Evolutionary conservation across 2,113 vertebrate species (phyloP), one percentile per base, ranked within the genome.

Genomic region (Gasterosteus aculeatus): DNA sequence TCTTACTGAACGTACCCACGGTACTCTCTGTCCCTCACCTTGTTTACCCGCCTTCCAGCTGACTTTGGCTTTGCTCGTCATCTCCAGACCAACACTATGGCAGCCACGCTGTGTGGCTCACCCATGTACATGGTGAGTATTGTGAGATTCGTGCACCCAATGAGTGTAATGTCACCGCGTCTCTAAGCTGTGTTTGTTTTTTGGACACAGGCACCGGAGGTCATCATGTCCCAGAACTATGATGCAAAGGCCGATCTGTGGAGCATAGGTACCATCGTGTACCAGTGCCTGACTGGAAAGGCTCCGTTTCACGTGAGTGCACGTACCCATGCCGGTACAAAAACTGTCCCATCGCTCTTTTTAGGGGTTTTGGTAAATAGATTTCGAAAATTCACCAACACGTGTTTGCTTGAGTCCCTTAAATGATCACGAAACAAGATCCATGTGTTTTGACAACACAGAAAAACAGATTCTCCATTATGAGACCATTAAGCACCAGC

Each of bases 211-310:
- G 98, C 98, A 70, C 98, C 98, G 0, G 98, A 99, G 88, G 98
- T 99, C 64, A 98, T 99, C 90, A 98, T 97, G 98, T 99, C 97
- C 51, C 96, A 98, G 87, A 96, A 95, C 87, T 99, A 99, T 0
- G 97, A 98, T 61, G 97, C 97, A 87, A 99, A 98, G 92, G 98
- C 97, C 3, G 98, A 99, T 76, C 95, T 99, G 83, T 99, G 98
- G 98, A 99, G 98, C 88, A 96, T 99, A 15, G 98, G 98, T 51
- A 99, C 98, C 44, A 97, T 99, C 8, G 93, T 98, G 61, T 99
- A 96, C 94, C 98, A 99, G 88, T 98, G 97, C 89, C 91, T 99
- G 83, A 98, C 97, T 0, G 98, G 97, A 64, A 98, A 96, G 86
- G 97, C 98, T 3, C 98, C 97, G 1, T 99, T 99, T 93, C 95